Evolutionary conservation across 2,888 invertebrate species (phyloP), one percentile per base, ranked within the genome.

Genomic region (Cyclophora albipunctata): DNA sequence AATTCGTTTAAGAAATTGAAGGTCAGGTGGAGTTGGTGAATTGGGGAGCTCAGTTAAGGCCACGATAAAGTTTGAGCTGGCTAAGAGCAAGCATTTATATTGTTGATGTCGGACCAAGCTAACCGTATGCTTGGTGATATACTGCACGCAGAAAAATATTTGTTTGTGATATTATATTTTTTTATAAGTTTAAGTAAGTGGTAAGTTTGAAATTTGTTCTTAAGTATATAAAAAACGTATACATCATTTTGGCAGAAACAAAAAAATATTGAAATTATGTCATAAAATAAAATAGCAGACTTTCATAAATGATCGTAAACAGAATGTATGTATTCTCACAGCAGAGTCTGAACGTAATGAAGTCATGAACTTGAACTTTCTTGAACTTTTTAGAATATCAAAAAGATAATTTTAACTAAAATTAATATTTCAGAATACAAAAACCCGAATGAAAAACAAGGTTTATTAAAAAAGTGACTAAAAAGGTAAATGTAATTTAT

Each of bases 61-160:
- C 71, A 78, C 85, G 79, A 86, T 85, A 86, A 86, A 86, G 75
- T 86, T 82, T 71, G 78, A 74, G 81, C 75, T 74, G 75, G 75
- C 75, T 78, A 81, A 84, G 85, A 84, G 83, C 78, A 78, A 81
- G 75, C 81, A 80, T 79, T 85, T 84, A 85, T 84, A 86, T 83
- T 82, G 83, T 84, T 83, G 81, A 75, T 82, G 78, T 71, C 78
- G 64, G 61, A 63, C 71, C 76, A 70, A 82, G 81, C 77, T 79
- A 79, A 79, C 82, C 75, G 79, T 83, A 81, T 85, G 80, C 82
- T 78, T 79, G 71, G 72, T 20, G 68, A 68, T 60, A 78, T 75
- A 81, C 63, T 55, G 76, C 60, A 55, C 64, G 78, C 71, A 80
- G 64, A 69, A 67, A 64, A 66, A 58, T 58, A 49, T 49, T 55